Base-by-base conservation (phyloP, 2,113 vertebrate genomes). In the Rutilus rutilus region DNA sequence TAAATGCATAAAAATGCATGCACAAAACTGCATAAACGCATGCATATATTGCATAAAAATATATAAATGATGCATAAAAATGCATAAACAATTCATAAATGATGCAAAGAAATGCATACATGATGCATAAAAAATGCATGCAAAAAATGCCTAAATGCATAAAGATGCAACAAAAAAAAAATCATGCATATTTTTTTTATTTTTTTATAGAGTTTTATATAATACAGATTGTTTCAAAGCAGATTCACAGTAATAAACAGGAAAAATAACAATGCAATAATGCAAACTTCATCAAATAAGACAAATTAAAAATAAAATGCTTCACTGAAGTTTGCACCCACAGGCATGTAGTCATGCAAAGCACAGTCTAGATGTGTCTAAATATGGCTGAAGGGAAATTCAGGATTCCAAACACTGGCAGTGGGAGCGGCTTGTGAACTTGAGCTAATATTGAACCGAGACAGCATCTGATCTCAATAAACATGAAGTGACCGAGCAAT, bases 361-460 rank as follows among this genome's bases (percentile, higher is more conserved):
- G 79, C 45, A 42, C 19, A 33, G 19, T 42, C 21, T 21, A 30
- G 21, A 83, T 62, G 52, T 23, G 62, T 25, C 57, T 88, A 79
- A 50, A 81, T 86, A 71, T 57, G 47, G 86, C 78, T 80, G 39
- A 45, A 83, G 62, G 85, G 71, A 76, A 80, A 45, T 15, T 21
- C 14, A 54, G 42, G 84, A 90, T 86, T 80, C 86, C 71, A 71
- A 88, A 91, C 86, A 91, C 23, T 8, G 11, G 42, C 42, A 39
- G 15, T 85, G 85, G 87, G 86, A 91, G 84, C 25, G 39, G 85
- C 76, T 78, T 23, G 83, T 89, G 82, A 50, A 75, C 89, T 62
- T 84, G 21, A 91, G 90, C 84, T 86, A 91, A 93, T 91, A 92
- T 92, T 90, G 90, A 91, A 92, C 84, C 85, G 87, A 17, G 27